Evolutionary conservation across 2,888 invertebrate species (phyloP), one percentile per base, ranked within the genome.

Genomic region (Tolmerus cingulatus): DNA sequence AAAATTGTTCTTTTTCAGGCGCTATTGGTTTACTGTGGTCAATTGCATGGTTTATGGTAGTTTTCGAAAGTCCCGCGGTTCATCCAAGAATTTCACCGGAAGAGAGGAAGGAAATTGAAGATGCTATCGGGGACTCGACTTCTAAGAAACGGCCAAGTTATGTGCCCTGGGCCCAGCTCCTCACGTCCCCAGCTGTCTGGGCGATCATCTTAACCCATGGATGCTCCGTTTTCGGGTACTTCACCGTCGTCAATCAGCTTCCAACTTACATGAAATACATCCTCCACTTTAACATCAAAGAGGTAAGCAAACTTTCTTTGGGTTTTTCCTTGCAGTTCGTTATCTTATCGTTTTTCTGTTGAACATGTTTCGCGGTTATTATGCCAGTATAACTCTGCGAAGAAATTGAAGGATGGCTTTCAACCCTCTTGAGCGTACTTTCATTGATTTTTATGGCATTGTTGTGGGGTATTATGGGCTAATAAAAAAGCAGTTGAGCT

Each of bases 211-310:
- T 97, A 87, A 96, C 96, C 0, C 97, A 97, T 91, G 96, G 95
- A 0, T 95, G 96, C 87, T 97, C 97, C 7, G 97, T 97, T 79
- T 97, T 97, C 93, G 96, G 97, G 0, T 97, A 97, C 93, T 97
- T 97, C 93, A 97, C 97, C 14, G 96, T 97, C 46, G 95, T 97
- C 89, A 96, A 97, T 93, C 97, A 97, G 90, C 93, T 97, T 90
- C 97, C 97, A 7, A 96, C 96, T 1, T 97, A 96, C 92, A 96
- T 97, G 95, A 95, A 97, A 92, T 94, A 95, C 90, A 96, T 97
- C 89, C 93, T 97, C 84, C 93, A 95, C 89, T 96, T 95, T 90
- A 94, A 96, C 90, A 96, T 97, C 90, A 96, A 97, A 93, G 94
- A 95, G 92, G 96, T 96, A 90, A 93, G 93, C 1, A 66, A 8